Evolutionary conservation across 2,797 vertebrate genomes (phyloP).

Genomic region (Euphonia xanthogaster): DNA sequence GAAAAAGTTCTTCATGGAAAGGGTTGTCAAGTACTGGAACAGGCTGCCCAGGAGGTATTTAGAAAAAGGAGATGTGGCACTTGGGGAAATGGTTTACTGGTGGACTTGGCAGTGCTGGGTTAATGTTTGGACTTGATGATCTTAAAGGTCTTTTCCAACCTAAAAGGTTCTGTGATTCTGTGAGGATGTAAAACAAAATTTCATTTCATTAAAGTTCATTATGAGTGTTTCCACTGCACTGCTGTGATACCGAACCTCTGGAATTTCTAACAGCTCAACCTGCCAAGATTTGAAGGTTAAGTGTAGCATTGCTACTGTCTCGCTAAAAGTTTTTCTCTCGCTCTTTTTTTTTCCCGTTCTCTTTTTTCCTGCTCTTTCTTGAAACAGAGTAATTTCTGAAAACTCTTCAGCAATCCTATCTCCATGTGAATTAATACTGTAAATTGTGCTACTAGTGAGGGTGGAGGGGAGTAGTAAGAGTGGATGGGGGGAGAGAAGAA

Average conservation of each 20-base stretch:
- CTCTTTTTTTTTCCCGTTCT: neutral
- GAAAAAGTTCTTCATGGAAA: neutral
- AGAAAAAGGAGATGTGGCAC: neutral
- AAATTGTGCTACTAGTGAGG: slow-evolving; percentile 68
- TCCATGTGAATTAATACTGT: slow-evolving; percentile 68
- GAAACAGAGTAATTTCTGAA: slow-evolving; percentile 54
- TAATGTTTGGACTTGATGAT: neutral
- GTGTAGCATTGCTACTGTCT: neutral
- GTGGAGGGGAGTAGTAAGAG: slow-evolving; percentile 37
- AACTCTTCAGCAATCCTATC: slow-evolving; percentile 55
- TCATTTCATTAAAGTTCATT: slow-evolving; percentile 38
- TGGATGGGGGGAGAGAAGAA: slow-evolving; percentile 60
- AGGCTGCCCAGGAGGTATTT: neutral
- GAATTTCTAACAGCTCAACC: neutral
- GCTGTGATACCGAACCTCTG: slow-evolving; percentile 1
- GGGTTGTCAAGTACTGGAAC: neutral
- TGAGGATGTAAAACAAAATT: slow-evolving; percentile 21
- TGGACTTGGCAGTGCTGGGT: neutral
- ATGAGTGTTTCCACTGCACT: neutral
- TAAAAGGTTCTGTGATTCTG: neutral
- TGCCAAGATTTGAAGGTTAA: slow-evolving; percentile 15
- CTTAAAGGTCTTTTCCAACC: neutral
- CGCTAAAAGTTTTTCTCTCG: neutral
- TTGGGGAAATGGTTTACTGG: neutral
- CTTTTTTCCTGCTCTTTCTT: neutral